A percentile compares a stretch with the other conserved stretches of the same genome.
These are phyloP conservation scores for Hirtodrosophila alboralis DNA, from an alignment of 2,888 invertebrate species.

Conservation along the genomic window DNA sequence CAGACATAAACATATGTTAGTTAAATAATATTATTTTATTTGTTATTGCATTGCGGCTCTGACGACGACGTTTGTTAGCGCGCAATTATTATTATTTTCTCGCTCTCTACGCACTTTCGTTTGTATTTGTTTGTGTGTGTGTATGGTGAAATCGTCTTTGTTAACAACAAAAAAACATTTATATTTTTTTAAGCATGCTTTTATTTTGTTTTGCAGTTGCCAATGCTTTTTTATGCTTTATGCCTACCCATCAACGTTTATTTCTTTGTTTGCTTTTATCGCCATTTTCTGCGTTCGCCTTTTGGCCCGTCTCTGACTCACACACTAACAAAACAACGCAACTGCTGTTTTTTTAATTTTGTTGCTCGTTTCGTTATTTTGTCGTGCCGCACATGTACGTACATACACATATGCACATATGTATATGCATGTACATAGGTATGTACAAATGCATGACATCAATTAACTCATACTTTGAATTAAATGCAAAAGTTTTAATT, in stretches of 20 bases:
- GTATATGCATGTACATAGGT: conserved; percentile 11
- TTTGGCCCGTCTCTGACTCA: conserved; percentile 51
- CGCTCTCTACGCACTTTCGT: conserved; percentile 44
- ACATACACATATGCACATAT: conserved; percentile 14
- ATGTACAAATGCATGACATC: conserved; percentile 39
- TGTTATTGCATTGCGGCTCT: conserved; percentile 32
- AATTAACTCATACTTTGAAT: conserved; percentile 68
- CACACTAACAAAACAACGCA: conserved; percentile 38
- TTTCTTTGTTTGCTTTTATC: conserved; percentile 74
- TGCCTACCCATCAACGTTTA: conserved; percentile 50
- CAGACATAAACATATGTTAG: neutral
- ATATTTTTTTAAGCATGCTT: conserved; percentile 28
- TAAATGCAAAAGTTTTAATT: conserved; percentile 70
- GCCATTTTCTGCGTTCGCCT: conserved; percentile 52
- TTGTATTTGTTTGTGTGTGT: conserved; percentile 14
- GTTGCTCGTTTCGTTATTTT: conserved; percentile 30
- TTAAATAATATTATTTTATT: conserved; percentile 28
- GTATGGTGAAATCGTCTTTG: conserved; percentile 66
- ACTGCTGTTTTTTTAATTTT: conserved; percentile 19
- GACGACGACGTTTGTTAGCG: conserved; percentile 8
- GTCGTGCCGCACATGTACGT: conserved; percentile 5
- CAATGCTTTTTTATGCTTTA: conserved; percentile 50
- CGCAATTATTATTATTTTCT: conserved; percentile 15
- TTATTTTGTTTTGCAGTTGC: conserved; percentile 33
- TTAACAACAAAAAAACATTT: conserved; percentile 42